Evolutionary conservation across 53 echinoderm and acorn worm genomes (phyloP).

Genomic region (Antedon mediterranea): DNA sequence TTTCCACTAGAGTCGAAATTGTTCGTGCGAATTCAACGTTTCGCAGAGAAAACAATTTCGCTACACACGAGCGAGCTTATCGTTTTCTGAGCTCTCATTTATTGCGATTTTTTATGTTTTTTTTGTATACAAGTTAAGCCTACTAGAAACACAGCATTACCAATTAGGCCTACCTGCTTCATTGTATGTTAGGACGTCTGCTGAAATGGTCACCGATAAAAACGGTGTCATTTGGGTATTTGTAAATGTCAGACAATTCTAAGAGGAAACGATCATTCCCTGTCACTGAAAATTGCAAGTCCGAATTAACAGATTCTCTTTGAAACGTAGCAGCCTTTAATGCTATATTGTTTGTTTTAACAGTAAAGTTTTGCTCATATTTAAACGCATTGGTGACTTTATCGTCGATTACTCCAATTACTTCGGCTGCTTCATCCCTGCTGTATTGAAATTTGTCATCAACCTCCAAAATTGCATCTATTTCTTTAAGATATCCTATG

Average conservation of each 20-base stretch:
- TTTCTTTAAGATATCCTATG: not conserved
- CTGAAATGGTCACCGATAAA: not conserved
- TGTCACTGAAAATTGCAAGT: not conserved
- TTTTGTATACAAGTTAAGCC: too few species aligned
- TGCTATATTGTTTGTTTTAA: not conserved
- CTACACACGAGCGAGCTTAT: too few species aligned
- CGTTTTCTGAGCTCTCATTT: too few species aligned
- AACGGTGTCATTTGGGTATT: not conserved
- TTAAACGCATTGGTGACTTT: not conserved
- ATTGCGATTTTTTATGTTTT: too few species aligned
- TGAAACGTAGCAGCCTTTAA: not conserved
- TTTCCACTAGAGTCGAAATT: too few species aligned
- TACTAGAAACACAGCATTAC: too few species aligned
- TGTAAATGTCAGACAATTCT: not conserved
- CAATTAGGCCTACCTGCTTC: not conserved
- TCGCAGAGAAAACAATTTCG: too few species aligned
- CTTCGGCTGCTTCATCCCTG: not conserved
- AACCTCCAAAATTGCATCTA: not conserved
- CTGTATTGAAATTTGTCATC: not conserved
- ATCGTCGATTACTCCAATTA: not conserved
- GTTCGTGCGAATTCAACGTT: too few species aligned
- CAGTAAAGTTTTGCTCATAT: not conserved
- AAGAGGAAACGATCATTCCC: not conserved
- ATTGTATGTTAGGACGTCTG: not conserved
- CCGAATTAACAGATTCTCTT: not conserved